Conservation (phyloP, 2,888 invertebrate genomes). For the Drosophila affinis region DNA sequence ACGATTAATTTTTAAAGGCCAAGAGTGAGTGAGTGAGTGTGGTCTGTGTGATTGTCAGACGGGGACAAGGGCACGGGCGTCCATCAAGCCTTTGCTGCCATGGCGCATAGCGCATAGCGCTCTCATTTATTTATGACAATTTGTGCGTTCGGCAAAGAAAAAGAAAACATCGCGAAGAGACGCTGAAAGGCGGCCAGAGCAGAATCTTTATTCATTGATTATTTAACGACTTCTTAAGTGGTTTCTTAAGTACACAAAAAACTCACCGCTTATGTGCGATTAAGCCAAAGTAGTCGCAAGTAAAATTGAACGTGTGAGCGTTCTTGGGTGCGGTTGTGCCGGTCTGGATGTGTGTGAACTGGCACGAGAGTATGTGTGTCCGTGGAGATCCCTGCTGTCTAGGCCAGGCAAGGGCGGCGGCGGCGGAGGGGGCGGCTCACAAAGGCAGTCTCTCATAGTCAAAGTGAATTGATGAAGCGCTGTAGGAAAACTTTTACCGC, state of each 20-base stretch:
- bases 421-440: constrained; percentile 29
- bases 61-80: constrained; percentile 11
- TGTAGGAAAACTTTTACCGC: constrained; percentile 62
- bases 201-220: constrained; percentile 83
- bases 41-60: not conserved
- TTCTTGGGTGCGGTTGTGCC: constrained; percentile 7
- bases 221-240: constrained; percentile 84
- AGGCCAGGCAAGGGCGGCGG: constrained; percentile 43
- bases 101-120: not conserved
- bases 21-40: not conserved
- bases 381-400: constrained; percentile 28
- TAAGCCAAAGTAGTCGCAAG: constrained; percentile 70
- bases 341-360: constrained; percentile 9
- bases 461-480: constrained; percentile 77
- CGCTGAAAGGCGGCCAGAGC: constrained; percentile 19
- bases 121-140: constrained; percentile 50
- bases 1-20: not conserved
- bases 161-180: constrained; percentile 26
- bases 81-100: constrained; percentile 25
- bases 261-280: constrained; percentile 81
- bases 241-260: constrained; percentile 82
- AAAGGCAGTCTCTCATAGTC: constrained; percentile 54
- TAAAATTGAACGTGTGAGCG: constrained; percentile 15
- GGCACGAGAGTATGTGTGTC: too few relatives aligned
- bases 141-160: constrained; percentile 16